A percentile compares a stretch with the other conserved stretches of the same genome.
These are phyloP conservation scores for Rafetus swinhoei DNA, from an alignment of 2,113 vertebrate species.

Conservation along the genomic window DNA sequence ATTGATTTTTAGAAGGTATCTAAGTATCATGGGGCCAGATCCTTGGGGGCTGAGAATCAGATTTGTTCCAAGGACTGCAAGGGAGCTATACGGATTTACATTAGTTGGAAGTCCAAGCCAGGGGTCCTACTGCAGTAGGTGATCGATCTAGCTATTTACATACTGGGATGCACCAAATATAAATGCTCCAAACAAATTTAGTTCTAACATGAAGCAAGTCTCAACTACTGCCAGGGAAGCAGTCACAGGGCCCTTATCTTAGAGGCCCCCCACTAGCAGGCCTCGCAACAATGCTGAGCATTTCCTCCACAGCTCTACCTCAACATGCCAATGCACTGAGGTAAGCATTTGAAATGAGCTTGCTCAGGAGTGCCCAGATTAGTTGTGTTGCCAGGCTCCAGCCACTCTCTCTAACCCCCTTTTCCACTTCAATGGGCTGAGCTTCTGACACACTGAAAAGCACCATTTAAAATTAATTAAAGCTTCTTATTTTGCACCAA, in stretches of 20 bases:
- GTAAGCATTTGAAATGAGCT: slow-evolving; percentile 93
- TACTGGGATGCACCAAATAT: background rate
- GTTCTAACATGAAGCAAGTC: background rate
- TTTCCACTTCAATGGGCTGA: slow-evolving; percentile 93
- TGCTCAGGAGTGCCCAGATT: slow-evolving; percentile 85
- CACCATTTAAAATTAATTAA: slow-evolving; percentile 99
- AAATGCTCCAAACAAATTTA: slow-evolving; percentile 29
- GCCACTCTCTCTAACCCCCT: slow-evolving; percentile 88
- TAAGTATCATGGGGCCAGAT: background rate
- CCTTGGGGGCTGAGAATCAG: background rate
- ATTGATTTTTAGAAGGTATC: background rate
- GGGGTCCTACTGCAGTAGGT: rapidly evolving
- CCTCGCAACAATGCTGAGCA: slow-evolving; percentile 39
- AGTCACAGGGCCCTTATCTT: slow-evolving; percentile 45
- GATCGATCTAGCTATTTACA: rapidly evolving
- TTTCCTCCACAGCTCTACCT: slow-evolving; percentile 75
- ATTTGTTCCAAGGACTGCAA: background rate
- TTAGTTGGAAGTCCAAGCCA: rapidly evolving
- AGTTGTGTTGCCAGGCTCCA: slow-evolving; percentile 92
- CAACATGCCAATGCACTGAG: slow-evolving; percentile 90
- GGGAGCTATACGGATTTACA: background rate
- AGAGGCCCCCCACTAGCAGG: slow-evolving; percentile 29
- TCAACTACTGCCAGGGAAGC: slow-evolving; percentile 32
- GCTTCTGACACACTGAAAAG: slow-evolving; percentile 92
- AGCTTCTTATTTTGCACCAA: slow-evolving; percentile 88